Evolutionary conservation across 1,140 invertebrate genomes (phyloP), one percentile per base, ranked within the genome.

Genomic region (Stenopsyche tienmushanensis): DNA sequence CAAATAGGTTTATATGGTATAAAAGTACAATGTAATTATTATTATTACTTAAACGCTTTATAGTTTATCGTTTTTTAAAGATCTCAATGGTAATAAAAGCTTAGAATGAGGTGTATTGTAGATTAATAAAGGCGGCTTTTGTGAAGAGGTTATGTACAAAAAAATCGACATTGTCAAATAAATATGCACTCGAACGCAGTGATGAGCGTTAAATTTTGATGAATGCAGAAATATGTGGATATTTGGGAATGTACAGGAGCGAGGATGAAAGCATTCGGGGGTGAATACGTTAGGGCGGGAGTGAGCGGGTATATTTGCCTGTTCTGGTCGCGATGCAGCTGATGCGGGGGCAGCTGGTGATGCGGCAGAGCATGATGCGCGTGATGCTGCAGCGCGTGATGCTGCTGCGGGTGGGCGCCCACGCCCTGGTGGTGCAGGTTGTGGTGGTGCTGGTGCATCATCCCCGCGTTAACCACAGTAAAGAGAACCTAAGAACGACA

Each of bases 401-500:
- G 67, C 23, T 65, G 67, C 1, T 54, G 60, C 18, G 65, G 68
- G 26, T 66, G 64, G 10, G 53, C 58, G 41, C 26, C 45, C 17
- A 66, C 53, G n/a, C 25, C 39, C 39, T 62, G 67, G 42, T 62
- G 59, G 26, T 69, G 67, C 9, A 62, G 39, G 42, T 66, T 65
- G 10, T 58, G 67, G 34, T 66, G 67, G 17, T 1, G 55, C 8
- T 7, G 24, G 44, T 1, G 58, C 10, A n/a, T n/a, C n/a, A n/a
- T n/a, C n/a, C n/a, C n/a, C 18, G 49, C n/a, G 49, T 18, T 23
- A 41, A 41, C 8, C 8, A 67, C 65, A 67, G 65, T 67, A 67
- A 67, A 67, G 58, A 67, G 49, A 62, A 57, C 49, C 49, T 54
- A 67, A 67, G 58, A 62, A 62, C 59, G 62, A 67, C 65, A 67